phyloP scores from a whole-genome alignment of 2,888 invertebrate genomes.

The Lasioglossum marginatum region DNA sequence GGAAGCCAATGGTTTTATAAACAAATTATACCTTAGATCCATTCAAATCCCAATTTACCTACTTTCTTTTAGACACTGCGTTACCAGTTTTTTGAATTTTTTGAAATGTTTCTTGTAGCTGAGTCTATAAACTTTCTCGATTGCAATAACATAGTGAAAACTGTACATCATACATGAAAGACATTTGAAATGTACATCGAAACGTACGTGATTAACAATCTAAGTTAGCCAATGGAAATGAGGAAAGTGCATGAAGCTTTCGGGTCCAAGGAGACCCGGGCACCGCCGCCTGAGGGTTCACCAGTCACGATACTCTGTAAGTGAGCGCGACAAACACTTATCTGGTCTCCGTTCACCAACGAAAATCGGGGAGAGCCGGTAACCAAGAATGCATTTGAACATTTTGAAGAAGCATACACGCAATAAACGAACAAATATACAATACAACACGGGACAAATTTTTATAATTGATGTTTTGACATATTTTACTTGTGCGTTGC shows the following conservation, averaged over 20 bases:
- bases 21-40: not conserved
- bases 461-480: conserved; percentile 46
- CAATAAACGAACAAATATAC: conserved; percentile 35
- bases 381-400: conserved; percentile 39
- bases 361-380: conserved; percentile 25
- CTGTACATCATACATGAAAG: not conserved
- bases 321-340: not conserved
- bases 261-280: not conserved
- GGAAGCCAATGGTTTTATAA: not conserved
- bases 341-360: conserved; percentile 24
- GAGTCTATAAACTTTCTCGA: not conserved
- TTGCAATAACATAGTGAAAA: not conserved
- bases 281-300: conserved; percentile 1
- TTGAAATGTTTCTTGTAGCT: not conserved
- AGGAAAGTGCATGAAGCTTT: not conserved
- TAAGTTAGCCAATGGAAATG: not conserved
- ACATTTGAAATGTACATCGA: not conserved
- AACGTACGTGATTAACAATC: not conserved
- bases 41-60: not conserved
- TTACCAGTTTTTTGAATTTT: not conserved
- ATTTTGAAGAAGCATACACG: conserved; percentile 38
- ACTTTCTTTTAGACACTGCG: not conserved
- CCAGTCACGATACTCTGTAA: conserved; percentile 20
- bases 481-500: conserved; percentile 35
- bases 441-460: conserved; percentile 18